Percentiles rank a stretch among this genome's conserved stretches.
phyloP scores from a whole-genome alignment of 2,113 vertebrate genomes.

The Caracal caracal region DNA sequence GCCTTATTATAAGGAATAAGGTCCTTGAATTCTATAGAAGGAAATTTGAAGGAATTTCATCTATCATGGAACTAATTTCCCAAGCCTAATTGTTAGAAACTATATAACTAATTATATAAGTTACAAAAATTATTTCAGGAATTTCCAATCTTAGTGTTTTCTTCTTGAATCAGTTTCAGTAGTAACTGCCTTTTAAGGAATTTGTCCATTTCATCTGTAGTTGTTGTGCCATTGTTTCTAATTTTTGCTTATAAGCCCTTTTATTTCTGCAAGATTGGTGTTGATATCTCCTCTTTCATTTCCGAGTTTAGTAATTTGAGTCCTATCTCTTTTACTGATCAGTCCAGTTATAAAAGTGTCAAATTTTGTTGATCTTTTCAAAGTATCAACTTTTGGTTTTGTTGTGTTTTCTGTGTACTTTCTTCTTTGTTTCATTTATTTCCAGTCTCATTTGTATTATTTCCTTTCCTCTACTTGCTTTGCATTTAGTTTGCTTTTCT shows the following conservation, averaged over 20 bases:
- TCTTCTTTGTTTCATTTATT: background rate
- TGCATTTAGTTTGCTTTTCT: background rate
- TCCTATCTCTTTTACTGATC: background rate
- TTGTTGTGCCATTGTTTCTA: background rate
- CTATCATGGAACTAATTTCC: background rate
- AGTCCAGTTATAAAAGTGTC: background rate
- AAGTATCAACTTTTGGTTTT: background rate
- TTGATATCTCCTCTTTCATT: background rate
- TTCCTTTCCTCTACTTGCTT: background rate
- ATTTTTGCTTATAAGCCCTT: background rate
- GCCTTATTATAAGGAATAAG: background rate
- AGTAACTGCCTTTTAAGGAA: constrained; percentile 15
- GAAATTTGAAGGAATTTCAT: background rate
- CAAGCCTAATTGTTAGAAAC: background rate
- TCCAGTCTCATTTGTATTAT: background rate
- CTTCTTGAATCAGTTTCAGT: background rate
- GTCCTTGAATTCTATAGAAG: background rate
- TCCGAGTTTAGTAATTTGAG: background rate
- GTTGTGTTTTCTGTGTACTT: background rate
- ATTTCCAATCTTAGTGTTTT: constrained; percentile 4
- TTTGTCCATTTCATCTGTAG: background rate
- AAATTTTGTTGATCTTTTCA: background rate
- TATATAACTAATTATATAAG: background rate
- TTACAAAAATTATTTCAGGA: background rate
- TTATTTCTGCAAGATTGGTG: background rate